phyloP scores from a whole-genome alignment of 2,888 invertebrate species.

The Tenthredo amoena region DNA sequence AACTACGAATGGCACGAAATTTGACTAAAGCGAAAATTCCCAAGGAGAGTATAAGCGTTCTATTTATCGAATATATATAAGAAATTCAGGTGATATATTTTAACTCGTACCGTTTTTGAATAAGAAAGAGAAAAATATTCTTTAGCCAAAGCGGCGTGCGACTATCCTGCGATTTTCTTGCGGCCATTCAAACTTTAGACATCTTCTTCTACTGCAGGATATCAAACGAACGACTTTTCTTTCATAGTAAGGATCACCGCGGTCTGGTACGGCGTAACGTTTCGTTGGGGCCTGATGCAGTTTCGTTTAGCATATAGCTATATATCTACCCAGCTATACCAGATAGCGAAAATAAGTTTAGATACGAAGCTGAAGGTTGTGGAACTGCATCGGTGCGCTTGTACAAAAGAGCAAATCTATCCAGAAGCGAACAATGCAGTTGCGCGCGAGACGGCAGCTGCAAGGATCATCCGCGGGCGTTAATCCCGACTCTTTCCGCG shows the following conservation, averaged over 20 bases:
- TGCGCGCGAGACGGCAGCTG: constrained; percentile 47
- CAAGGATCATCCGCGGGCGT: constrained; percentile 50
- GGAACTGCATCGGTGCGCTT: constrained; percentile 31
- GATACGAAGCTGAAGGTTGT: background rate
- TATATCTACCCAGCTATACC: background rate
- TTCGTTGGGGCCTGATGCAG: constrained; percentile 8
- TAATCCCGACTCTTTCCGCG: constrained; percentile 44
- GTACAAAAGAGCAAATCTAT: constrained; percentile 47
- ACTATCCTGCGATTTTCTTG: background rate
- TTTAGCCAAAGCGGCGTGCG: background rate
- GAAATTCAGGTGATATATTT: constrained; percentile 14
- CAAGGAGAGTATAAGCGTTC: background rate
- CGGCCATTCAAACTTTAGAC: constrained; percentile 43
- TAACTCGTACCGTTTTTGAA: background rate
- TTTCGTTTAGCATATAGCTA: constrained; percentile 16
- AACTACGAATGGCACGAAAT: background rate
- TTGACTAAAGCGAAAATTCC: background rate
- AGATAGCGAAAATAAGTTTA: constrained; percentile 32
- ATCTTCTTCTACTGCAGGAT: constrained; percentile 25
- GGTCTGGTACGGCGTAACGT: background rate
- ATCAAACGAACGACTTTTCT: constrained; percentile 53
- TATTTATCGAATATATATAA: background rate
- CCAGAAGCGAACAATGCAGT: constrained; percentile 29
- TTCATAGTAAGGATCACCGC: constrained; percentile 31
- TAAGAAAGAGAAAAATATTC: background rate